These are phyloP conservation scores for Perca flavescens DNA, from an alignment of 2,113 vertebrate genomes.

Conservation along the genomic window DNA sequence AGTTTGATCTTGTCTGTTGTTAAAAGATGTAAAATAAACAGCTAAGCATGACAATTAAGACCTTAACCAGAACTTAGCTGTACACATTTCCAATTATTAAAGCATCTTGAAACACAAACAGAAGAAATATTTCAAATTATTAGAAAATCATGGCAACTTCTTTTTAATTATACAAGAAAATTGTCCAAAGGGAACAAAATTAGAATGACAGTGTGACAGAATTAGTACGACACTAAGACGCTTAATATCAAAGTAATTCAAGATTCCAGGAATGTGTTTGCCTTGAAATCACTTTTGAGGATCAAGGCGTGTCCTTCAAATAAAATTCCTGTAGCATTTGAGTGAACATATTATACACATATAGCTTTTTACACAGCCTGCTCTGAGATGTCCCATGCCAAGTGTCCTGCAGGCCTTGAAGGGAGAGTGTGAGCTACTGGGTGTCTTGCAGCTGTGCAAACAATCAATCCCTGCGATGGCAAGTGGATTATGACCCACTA, in stretches of 20 bases:
- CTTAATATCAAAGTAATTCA: conserved; percentile 13
- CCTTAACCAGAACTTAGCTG: background rate
- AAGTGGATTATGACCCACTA: conserved; percentile 77
- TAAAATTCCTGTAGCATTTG: background rate
- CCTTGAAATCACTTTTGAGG: conserved; percentile 41
- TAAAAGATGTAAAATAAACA: background rate
- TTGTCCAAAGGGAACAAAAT: conserved; percentile 7
- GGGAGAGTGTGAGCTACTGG: background rate
- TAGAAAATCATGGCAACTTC: conserved; percentile 3
- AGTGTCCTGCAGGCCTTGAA: conserved; percentile 27
- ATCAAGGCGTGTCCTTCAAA: conserved; percentile 53
- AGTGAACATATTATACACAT: background rate
- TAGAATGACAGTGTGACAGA: background rate
- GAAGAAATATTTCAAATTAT: background rate
- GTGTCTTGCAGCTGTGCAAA: conserved; percentile 66
- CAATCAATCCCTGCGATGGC: conserved; percentile 77
- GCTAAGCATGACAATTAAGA: background rate
- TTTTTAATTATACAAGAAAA: background rate
- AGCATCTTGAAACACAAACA: background rate
- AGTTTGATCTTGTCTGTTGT: conserved; percentile 4
- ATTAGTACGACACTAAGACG: background rate
- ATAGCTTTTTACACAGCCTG: background rate
- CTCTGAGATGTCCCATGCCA: conserved; percentile 1
- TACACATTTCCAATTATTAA: background rate
- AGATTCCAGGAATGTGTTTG: conserved; percentile 14